Conservation (phyloP, 2,888 invertebrate species). For the Temnothorax ravouxi region DNA sequence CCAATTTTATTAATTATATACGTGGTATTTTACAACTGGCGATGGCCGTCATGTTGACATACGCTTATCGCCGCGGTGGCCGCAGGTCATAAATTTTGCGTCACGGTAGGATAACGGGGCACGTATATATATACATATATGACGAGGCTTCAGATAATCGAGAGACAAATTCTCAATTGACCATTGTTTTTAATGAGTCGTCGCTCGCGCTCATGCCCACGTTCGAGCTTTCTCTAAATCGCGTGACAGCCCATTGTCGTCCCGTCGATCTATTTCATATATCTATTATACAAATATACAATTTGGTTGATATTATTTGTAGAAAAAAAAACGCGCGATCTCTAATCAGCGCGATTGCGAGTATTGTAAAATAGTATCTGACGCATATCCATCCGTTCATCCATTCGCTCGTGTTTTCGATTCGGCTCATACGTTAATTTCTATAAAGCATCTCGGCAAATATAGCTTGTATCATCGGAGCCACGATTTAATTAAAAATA, state of each 20-base stretch:
- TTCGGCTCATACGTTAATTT: slow-evolving; percentile 44
- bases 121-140: slow-evolving; percentile 2
- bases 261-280: slow-evolving; percentile 7
- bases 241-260: slow-evolving; percentile 12
- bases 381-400: slow-evolving; percentile 8
- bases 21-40: slow-evolving; percentile 42
- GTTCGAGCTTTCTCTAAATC: background rate
- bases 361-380: slow-evolving; percentile 15
- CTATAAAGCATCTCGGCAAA: slow-evolving; percentile 53
- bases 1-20: slow-evolving; percentile 59
- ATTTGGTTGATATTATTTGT: slow-evolving; percentile 18
- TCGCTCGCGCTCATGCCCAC: background rate
- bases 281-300: background rate
- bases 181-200: slow-evolving; percentile 46
- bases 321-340: slow-evolving; percentile 1
- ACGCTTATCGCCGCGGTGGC: slow-evolving; percentile 44
- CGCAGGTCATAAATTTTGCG: slow-evolving; percentile 50
- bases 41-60: slow-evolving; percentile 24
- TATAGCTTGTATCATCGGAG: slow-evolving; percentile 40
- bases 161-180: slow-evolving; percentile 50
- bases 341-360: background rate
- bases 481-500: slow-evolving; percentile 57
- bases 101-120: slow-evolving; percentile 38
- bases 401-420: slow-evolving; percentile 9
- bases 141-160: slow-evolving; percentile 46